Evolutionary conservation across 2,113 vertebrate genomes (phyloP).

Genomic region (Grammomys surdaster): DNA sequence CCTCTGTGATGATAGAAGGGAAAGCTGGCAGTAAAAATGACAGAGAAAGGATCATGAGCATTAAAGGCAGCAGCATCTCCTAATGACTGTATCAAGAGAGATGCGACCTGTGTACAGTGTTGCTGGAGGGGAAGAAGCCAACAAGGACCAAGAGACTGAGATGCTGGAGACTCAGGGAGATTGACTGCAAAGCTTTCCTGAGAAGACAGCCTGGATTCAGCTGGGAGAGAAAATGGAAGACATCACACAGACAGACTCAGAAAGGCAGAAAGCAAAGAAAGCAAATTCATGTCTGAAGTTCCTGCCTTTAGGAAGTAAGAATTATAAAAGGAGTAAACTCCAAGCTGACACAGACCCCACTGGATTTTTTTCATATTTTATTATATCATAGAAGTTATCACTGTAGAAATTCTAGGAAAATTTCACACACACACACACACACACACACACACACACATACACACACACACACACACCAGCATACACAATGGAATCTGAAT

Average conservation of each 20-base stretch:
- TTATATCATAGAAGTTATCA: constrained; percentile 29
- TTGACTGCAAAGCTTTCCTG: not conserved
- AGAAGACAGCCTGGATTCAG: not conserved
- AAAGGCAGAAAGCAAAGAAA: not conserved
- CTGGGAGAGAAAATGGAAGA: not conserved
- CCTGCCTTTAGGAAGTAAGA: constrained; percentile 1
- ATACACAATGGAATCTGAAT: constrained; percentile 13
- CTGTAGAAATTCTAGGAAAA: constrained; percentile 49
- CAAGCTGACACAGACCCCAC: not conserved
- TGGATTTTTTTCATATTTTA: constrained; percentile 23
- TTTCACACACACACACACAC: not conserved
- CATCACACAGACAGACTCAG: not conserved
- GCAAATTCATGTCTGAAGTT: not conserved
- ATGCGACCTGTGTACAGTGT: not conserved
- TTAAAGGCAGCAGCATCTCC: constrained; percentile 49
- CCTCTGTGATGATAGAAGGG: not conserved
- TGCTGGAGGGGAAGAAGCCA: constrained; percentile 53
- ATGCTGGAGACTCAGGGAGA: not conserved
- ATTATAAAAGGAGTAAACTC: constrained; percentile 5
- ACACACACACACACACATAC: not conserved
- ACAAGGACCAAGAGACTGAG: constrained; percentile 26
- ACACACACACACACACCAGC: not conserved
- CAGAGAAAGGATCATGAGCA: constrained; percentile 8
- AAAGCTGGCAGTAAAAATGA: not conserved
- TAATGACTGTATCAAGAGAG: constrained; percentile 33